Conservation (phyloP, 1,140 invertebrate genomes). For the Halyomorpha halys region DNA sequence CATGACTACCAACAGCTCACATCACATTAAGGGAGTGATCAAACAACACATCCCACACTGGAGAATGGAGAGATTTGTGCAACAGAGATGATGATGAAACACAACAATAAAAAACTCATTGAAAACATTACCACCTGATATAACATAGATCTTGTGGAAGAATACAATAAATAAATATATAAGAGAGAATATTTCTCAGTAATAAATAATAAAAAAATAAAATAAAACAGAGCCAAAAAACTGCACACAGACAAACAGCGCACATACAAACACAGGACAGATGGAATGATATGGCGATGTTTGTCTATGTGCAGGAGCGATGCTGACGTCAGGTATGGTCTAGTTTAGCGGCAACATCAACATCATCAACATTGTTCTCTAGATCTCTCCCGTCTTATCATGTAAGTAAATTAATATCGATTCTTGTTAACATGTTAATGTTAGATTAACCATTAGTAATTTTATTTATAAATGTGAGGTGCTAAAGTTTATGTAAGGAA, state of each 20-base stretch:
- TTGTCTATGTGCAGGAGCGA: constrained; percentile 28
- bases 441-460: too few species aligned
- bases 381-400: too few species aligned
- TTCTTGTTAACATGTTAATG: too few species aligned
- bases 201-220: neutral
- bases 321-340: neutral
- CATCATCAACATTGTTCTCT: too few species aligned
- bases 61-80: neutral
- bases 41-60: neutral
- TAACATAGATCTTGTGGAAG: neutral
- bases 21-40: too few species aligned
- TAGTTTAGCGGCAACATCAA: neutral
- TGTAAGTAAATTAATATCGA: too few species aligned
- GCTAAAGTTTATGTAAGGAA: too few species aligned
- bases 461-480: too few species aligned
- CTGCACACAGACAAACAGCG: constrained; percentile 29
- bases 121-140: neutral
- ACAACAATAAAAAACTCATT: neutral
- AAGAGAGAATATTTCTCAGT: neutral
- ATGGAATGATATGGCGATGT: constrained; percentile 24
- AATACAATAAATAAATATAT: neutral
- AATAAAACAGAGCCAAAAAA: constrained; percentile 6
- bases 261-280: constrained; percentile 22
- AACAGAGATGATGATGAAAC: neutral
- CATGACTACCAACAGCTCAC: too few species aligned